A percentile compares a stretch with the other conserved stretches of the same genome.
phyloP scores from a whole-genome alignment of 2,113 vertebrate species.

The Cyanistes caeruleus region DNA sequence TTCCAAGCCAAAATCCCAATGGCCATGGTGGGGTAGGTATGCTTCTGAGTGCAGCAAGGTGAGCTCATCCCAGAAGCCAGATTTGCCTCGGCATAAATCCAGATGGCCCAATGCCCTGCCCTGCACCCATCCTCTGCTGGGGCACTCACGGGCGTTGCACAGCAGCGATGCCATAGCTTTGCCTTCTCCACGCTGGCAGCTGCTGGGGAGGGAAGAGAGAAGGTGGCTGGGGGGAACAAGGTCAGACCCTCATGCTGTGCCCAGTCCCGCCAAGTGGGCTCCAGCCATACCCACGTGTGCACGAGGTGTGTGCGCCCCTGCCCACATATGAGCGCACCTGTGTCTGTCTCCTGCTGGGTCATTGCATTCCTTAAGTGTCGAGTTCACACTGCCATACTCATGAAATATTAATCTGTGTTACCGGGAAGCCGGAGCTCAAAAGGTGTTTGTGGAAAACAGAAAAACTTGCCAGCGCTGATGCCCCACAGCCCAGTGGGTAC shows the following conservation, averaged over 20 bases:
- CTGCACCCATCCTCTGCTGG: not conserved
- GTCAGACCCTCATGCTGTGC: fast-evolving
- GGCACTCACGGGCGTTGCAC: conserved; percentile 74
- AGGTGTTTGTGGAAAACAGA: not conserved
- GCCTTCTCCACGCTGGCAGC: not conserved
- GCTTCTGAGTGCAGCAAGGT: not conserved
- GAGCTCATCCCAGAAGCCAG: not conserved
- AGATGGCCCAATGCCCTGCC: not conserved
- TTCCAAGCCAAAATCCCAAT: not conserved
- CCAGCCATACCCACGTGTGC: fast-evolving
- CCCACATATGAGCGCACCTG: fast-evolving
- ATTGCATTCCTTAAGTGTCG: conserved; percentile 3
- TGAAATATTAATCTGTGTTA: conserved; percentile 50
- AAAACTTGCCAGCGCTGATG: fast-evolving
- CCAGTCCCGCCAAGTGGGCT: fast-evolving
- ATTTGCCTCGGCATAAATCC: not conserved
- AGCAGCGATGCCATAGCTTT: conserved; percentile 67
- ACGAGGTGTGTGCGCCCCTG: not conserved
- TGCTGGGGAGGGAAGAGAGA: conserved; percentile 20
- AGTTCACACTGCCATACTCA: not conserved
- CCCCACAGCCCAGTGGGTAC: fast-evolving
- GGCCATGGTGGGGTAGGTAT: fast-evolving
- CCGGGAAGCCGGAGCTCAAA: not conserved
- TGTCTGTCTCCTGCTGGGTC: not conserved
- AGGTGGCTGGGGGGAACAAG: not conserved